These are phyloP conservation scores for Zaprionus davidi DNA, from an alignment of 1,140 invertebrate species.

Conservation along the genomic window DNA sequence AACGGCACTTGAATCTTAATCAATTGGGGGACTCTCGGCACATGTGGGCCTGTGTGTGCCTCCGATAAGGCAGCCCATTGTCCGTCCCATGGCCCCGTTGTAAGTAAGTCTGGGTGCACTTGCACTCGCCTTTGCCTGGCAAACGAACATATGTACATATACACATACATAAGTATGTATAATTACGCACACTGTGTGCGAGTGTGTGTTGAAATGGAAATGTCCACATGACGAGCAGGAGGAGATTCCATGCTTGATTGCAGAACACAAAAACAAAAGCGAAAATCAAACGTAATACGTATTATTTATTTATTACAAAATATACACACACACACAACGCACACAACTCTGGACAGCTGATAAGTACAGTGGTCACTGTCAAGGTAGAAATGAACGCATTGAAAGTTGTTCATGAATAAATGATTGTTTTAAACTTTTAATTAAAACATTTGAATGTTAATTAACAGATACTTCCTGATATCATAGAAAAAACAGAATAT, in stretches of 20 bases:
- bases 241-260: neutral
- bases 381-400: neutral
- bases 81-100: slow-evolving; percentile 32
- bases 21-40: slow-evolving; percentile 20
- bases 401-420: neutral
- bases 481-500: too few relatives aligned
- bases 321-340: neutral
- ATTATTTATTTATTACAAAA: slow-evolving; percentile 2
- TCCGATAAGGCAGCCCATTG: slow-evolving; percentile 35
- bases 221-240: neutral
- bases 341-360: neutral
- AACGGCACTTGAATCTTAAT: slow-evolving; percentile 48
- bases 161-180: neutral
- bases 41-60: slow-evolving; percentile 18
- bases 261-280: neutral
- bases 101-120: slow-evolving; percentile 25
- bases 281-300: neutral
- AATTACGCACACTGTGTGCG: neutral
- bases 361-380: neutral
- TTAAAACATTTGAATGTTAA: neutral
- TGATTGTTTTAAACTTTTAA: neutral
- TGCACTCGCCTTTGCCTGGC: slow-evolving; percentile 38
- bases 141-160: neutral
- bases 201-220: neutral
- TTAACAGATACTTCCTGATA: neutral